Percentiles rank a stretch among this genome's conserved stretches.
Conservation (phyloP, 2,797 vertebrate genomes). For the Cirrhinus mrigala region DNA sequence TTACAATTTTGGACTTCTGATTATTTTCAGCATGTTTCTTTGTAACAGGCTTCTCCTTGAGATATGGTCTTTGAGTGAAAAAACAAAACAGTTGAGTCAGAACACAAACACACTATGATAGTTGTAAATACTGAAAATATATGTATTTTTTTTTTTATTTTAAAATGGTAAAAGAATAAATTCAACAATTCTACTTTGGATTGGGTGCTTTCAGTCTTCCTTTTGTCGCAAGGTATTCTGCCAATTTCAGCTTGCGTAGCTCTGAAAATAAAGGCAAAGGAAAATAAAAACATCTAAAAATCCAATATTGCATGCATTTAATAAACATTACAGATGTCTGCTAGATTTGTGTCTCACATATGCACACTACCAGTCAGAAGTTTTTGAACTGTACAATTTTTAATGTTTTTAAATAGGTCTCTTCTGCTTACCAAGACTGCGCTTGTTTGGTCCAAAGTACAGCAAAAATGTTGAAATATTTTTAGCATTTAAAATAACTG, state of each 20-base stretch:
- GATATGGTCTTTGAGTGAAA: constrained; percentile 51
- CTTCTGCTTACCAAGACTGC: too few relatives aligned
- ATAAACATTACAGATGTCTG: not conserved
- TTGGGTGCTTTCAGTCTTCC: constrained; percentile 75
- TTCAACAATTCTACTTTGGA: constrained; percentile 73
- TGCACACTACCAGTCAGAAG: too few relatives aligned
- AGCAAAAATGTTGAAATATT: too few relatives aligned
- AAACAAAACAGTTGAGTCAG: not conserved
- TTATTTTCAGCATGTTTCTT: constrained; percentile 4
- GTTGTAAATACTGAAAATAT: not conserved
- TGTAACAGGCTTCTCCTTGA: constrained; percentile 33
- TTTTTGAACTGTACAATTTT: too few relatives aligned
- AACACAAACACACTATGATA: not conserved
- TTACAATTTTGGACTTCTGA: constrained; percentile 36
- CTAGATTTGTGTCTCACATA: not conserved
- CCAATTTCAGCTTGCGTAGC: constrained; percentile 75
- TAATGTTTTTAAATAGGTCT: too few relatives aligned
- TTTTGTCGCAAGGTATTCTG: constrained; percentile 78
- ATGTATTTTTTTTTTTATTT: not conserved
- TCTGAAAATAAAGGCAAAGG: constrained; percentile 72
- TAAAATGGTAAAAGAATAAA: not conserved
- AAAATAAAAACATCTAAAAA: not conserved
- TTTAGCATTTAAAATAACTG: too few relatives aligned
- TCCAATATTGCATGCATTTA: not conserved
- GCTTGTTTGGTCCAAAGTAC: too few relatives aligned